Evolutionary conservation across 2,113 vertebrate species (phyloP).

Genomic region (Dermatemys mawii): DNA sequence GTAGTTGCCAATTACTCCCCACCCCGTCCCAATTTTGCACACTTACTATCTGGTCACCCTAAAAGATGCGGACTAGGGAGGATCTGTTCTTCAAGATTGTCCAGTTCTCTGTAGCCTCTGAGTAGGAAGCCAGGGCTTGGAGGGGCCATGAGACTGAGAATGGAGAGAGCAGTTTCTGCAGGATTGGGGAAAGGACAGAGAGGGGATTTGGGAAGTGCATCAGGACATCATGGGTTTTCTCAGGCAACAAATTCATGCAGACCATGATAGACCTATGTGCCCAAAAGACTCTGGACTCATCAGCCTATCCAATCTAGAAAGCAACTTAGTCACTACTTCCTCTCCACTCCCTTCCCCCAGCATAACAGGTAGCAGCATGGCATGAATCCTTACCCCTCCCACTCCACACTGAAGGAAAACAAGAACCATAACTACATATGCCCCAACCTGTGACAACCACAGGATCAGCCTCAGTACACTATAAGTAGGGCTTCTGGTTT

Average conservation of each 20-base stretch:
- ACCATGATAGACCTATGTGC: background rate
- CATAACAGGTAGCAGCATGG: background rate
- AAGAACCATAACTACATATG: background rate
- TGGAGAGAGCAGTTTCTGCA: background rate
- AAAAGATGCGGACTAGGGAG: background rate
- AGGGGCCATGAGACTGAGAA: background rate
- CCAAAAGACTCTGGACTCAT: background rate
- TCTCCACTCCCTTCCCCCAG: background rate
- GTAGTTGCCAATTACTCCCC: too few species aligned
- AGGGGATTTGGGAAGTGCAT: background rate
- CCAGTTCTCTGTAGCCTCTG: background rate
- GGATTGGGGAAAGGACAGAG: background rate
- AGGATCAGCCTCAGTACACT: background rate
- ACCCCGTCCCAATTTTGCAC: too few species aligned
- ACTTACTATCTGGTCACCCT: too few species aligned
- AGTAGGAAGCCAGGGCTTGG: background rate
- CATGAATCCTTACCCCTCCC: background rate
- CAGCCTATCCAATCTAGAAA: background rate
- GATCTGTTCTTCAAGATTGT: background rate
- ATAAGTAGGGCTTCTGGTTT: background rate
- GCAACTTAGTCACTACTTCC: background rate
- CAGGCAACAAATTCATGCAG: background rate
- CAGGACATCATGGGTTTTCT: background rate
- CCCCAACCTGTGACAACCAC: background rate
- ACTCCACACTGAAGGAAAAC: background rate